Evolutionary conservation across 2,797 vertebrate genomes (phyloP), one percentile per base, ranked within the genome.

Genomic region (Acridotheres tristis): DNA sequence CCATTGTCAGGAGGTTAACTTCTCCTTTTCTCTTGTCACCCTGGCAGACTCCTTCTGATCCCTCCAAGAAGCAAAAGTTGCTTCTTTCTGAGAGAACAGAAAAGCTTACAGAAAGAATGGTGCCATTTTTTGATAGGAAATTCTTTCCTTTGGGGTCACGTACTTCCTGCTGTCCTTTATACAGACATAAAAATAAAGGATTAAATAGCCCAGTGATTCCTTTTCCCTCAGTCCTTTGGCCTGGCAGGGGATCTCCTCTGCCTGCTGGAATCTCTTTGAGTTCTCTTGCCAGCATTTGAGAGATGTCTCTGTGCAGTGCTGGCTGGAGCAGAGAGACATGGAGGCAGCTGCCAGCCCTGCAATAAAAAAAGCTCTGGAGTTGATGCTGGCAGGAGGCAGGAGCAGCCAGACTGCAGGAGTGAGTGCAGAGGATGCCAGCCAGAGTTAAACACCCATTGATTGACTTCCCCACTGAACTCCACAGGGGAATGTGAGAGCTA

Each of bases 1-100:
- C 77, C 71, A 20, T 82, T 85, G 94, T 96, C 90, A 91, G 84
- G 45, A 96, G 91, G 92, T 96, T 96, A 96, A 94, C 91, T 92
- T 93, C 51, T 47, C 47, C 65, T 84, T 93, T 91, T 88, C 74
- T 94, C 91, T 89, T 90, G 76, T 95, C 88, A 86, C 80, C 45
- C 58, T 53, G 53, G 62, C 85, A 94, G 89, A 76, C 59, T 90
- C 34, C 48, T 86, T 95, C 90, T 96, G 94, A 96, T 93, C 73
- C 55, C 55, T 91, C 47, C 53, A 42, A 90, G 71, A 71, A 76
- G 80, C 19, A 84, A 93, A 96, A 86, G 53, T 94, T 94, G 54
- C 67, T 95, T 73, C 79, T 91, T 91, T 88, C 71, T 94, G 80
- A 91, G 73, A 85, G 80, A 40, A 81, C 2, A 0, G 47, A 90